Percentiles rank a stretch among this genome's conserved stretches.
phyloP scores from a whole-genome alignment of 2,888 invertebrate species.

The Agrotis puta region DNA sequence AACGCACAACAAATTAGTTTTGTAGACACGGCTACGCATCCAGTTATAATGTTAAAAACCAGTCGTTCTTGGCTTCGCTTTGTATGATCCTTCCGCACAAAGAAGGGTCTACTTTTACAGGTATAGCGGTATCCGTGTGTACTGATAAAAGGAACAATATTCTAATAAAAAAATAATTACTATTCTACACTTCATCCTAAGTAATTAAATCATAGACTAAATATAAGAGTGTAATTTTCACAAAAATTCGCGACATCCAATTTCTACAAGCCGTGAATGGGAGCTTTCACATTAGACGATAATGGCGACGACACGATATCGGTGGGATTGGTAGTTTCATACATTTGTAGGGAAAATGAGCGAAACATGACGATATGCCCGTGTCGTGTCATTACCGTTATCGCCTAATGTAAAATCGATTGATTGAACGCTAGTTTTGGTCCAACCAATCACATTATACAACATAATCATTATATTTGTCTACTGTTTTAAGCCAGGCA shows the following conservation, averaged over 20 bases:
- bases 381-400: no score
- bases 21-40: not conserved
- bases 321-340: no score
- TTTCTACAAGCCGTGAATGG: not conserved
- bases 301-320: no score
- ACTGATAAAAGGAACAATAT: conserved; percentile 11
- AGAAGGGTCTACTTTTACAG: no score
- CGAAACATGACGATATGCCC: no score
- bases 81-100: no score
- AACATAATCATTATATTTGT: not conserved
- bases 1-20: conserved; percentile 42
- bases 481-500: no score
- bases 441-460: not conserved
- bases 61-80: no score
- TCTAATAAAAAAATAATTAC: conserved; percentile 24
- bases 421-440: not conserved
- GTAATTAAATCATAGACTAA: conserved; percentile 3
- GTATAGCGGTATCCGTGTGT: no score
- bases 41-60: not conserved
- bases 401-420: no score
- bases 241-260: not conserved
- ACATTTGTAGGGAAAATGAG: no score
- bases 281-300: no score
- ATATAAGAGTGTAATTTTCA: not conserved
- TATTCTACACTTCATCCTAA: not conserved